These are phyloP conservation scores for Formica selysi DNA, from an alignment of 1,140 invertebrate genomes.

Conservation along the genomic window DNA sequence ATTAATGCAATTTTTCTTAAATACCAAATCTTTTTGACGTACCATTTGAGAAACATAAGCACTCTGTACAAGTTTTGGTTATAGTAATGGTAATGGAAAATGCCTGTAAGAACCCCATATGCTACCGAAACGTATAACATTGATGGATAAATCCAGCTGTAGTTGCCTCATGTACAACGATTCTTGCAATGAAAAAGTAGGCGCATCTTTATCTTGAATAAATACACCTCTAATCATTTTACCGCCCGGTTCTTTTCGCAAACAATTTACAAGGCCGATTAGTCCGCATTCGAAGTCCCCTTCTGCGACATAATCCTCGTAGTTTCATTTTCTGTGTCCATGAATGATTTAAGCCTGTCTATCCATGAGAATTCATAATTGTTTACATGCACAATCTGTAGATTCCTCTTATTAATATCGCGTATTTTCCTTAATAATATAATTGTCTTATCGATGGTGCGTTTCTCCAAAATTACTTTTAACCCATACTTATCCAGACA, in stretches of 20 bases:
- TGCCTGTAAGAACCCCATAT: slow-evolving; percentile 94
- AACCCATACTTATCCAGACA: slow-evolving; percentile 72
- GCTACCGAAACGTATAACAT: slow-evolving; percentile 89
- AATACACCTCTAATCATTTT: slow-evolving; percentile 88
- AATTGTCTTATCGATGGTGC: slow-evolving; percentile 73
- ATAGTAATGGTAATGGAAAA: slow-evolving; percentile 86
- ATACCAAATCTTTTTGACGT: background rate
- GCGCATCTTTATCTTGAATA: slow-evolving; percentile 89
- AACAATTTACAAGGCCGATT: slow-evolving; percentile 92
- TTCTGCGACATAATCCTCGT: slow-evolving; percentile 86
- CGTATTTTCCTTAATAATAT: slow-evolving; percentile 78
- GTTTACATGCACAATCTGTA: slow-evolving; percentile 74
- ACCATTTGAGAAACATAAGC: slow-evolving; percentile 92
- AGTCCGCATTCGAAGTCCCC: slow-evolving; percentile 91
- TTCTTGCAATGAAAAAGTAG: slow-evolving; percentile 88
- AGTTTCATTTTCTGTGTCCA: slow-evolving; percentile 83
- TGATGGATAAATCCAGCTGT: slow-evolving; percentile 92
- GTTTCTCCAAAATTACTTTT: slow-evolving; percentile 78
- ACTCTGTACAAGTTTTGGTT: slow-evolving; percentile 87
- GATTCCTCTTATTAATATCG: slow-evolving; percentile 73
- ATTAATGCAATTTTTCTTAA: background rate
- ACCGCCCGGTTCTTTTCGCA: slow-evolving; percentile 90
- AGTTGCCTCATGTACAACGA: slow-evolving; percentile 89
- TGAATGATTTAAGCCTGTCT: slow-evolving; percentile 84
- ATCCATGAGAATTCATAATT: slow-evolving; percentile 86